phyloP scores from a whole-genome alignment of 2,888 invertebrate species.

The Allygus modestus region DNA sequence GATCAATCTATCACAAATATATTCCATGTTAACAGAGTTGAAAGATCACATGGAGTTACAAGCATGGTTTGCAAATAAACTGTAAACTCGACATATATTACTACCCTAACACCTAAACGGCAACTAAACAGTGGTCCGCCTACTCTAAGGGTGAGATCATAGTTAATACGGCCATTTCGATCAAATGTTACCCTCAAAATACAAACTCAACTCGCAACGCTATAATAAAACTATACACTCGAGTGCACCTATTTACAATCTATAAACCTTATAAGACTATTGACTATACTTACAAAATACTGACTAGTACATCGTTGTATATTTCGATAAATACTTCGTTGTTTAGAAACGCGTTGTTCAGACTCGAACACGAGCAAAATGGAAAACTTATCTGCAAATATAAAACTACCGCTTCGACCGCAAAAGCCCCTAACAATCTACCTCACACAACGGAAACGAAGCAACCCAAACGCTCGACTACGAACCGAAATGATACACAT shows the following conservation, averaged over 20 bases:
- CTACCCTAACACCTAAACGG: constrained; percentile 57
- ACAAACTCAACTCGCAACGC: constrained; percentile 7
- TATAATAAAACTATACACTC: neutral
- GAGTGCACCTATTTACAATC: constrained; percentile 48
- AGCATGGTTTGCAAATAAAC: constrained; percentile 57
- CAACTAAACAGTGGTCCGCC: constrained; percentile 52
- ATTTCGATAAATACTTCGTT: constrained; percentile 61
- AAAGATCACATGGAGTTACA: constrained; percentile 29
- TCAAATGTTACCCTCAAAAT: constrained; percentile 41
- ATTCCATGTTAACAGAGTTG: neutral
- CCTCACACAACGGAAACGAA: neutral
- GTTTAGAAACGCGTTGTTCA: constrained; percentile 63
- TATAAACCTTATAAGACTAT: constrained; percentile 22
- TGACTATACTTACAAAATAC: constrained; percentile 35
- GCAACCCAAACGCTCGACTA: constrained; percentile 6
- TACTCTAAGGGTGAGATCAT: constrained; percentile 51
- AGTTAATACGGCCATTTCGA: constrained; percentile 16
- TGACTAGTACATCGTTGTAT: constrained; percentile 62
- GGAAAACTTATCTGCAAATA: constrained; percentile 30
- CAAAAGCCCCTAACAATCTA: neutral
- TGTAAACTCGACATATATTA: constrained; percentile 34
- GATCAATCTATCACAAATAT: neutral
- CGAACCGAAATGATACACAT: constrained; percentile 26
- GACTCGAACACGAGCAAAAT: constrained; percentile 48
- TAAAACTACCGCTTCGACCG: neutral